Evolutionary conservation across 92 coral and sea anemone species (phyloP).

Genomic region (Isaurus tuberculatus): DNA sequence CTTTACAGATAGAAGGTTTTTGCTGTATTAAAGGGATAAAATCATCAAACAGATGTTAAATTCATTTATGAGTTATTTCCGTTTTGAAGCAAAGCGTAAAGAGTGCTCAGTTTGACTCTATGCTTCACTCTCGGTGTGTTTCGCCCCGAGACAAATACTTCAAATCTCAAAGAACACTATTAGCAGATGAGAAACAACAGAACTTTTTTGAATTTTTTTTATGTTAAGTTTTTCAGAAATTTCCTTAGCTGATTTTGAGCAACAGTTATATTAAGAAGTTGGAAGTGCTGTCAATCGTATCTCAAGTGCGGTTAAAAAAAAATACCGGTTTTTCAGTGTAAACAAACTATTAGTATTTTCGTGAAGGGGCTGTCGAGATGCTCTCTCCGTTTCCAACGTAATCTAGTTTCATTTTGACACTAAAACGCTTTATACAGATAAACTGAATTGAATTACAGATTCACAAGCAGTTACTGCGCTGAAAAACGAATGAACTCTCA

Average conservation of each 20-base stretch:
- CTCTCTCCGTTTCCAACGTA: not conserved
- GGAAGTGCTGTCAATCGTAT: not conserved
- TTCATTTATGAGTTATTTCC: not conserved
- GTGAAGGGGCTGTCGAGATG: not conserved
- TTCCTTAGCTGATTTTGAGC: not conserved
- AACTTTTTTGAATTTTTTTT: not conserved
- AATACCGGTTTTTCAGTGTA: conserved; percentile 1
- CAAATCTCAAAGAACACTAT: not conserved
- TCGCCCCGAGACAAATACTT: conserved; percentile 26
- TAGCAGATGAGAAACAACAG: not conserved
- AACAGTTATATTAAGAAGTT: not conserved
- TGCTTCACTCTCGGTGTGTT: not conserved
- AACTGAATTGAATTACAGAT: not conserved
- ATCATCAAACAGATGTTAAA: not conserved
- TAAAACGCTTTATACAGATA: not conserved
- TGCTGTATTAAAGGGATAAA: not conserved
- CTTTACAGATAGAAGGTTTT: not conserved
- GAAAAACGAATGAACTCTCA: not conserved
- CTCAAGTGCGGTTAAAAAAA: not conserved
- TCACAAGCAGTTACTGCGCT: not conserved
- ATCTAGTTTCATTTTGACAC: not conserved
- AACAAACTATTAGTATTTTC: conserved; percentile 6
- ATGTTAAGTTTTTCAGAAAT: not conserved
- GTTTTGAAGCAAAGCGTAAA: not conserved
- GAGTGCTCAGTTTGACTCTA: not conserved